Conservation (phyloP, 2,888 invertebrate genomes). For the Tenthredo amoena region DNA sequence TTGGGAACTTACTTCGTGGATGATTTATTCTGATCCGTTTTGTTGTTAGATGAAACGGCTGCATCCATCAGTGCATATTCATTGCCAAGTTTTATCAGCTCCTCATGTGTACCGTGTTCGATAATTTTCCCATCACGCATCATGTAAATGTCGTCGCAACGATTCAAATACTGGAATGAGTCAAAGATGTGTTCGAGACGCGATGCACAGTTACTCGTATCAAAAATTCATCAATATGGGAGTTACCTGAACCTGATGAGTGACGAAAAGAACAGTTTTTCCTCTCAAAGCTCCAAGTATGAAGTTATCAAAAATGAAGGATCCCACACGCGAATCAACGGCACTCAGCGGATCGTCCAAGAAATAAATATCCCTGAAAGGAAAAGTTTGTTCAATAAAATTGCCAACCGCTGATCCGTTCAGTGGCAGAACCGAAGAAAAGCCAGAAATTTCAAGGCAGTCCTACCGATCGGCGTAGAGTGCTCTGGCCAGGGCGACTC, state of each 20-base stretch:
- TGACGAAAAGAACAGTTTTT: too few relatives aligned
- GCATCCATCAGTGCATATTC: conserved; percentile 73
- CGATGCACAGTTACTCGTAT: background rate
- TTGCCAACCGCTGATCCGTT: background rate
- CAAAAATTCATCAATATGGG: too few relatives aligned
- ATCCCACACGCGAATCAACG: too few relatives aligned
- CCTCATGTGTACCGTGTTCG: conserved; percentile 80
- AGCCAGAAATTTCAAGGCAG: background rate
- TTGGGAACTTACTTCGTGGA: background rate
- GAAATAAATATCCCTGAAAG: conserved; percentile 24
- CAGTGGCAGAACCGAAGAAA: background rate
- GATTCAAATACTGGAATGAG: conserved; percentile 78
- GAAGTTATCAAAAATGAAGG: too few relatives aligned
- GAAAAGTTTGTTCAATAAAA: background rate
- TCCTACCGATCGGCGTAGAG: conserved; percentile 12
- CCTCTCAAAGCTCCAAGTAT: too few relatives aligned
- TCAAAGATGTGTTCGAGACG: background rate
- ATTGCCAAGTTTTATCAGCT: conserved; percentile 76
- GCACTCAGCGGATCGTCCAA: background rate
- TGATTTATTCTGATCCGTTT: conserved; percentile 18
- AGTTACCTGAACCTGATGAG: background rate
- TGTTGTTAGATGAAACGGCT: conserved; percentile 56
- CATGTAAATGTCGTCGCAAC: conserved; percentile 81
- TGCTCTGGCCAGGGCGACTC: conserved; percentile 21
- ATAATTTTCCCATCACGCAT: conserved; percentile 81